These are phyloP conservation scores for Lasaia peninsularis DNA, from an alignment of 1,140 invertebrate genomes.

Conservation along the genomic window DNA sequence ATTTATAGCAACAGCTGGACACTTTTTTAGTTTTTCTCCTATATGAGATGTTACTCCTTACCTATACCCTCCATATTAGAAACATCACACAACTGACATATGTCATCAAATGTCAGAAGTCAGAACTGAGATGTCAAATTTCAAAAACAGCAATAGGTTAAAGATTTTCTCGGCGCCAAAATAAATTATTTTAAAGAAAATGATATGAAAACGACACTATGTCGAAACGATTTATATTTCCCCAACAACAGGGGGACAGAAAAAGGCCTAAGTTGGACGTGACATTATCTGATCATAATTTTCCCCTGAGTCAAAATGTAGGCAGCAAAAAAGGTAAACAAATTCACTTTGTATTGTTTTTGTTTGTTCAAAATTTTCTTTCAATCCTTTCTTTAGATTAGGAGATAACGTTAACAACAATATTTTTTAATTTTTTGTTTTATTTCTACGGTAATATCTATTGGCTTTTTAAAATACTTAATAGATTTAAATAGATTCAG, in stretches of 20 bases:
- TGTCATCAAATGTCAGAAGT: too few relatives aligned
- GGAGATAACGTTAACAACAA: neutral
- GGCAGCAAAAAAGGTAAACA: constrained; percentile 41
- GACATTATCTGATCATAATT: constrained; percentile 58
- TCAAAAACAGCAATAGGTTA: neutral
- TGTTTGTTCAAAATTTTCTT: neutral
- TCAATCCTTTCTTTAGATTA: neutral
- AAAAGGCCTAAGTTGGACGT: constrained; percentile 62
- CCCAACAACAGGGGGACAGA: constrained; percentile 47
- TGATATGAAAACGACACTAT: constrained; percentile 32
- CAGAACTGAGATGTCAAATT: neutral
- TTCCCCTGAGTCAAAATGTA: constrained; percentile 60
- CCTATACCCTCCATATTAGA: too few relatives aligned
- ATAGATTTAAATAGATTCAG: too few relatives aligned
- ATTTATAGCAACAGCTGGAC: too few relatives aligned
- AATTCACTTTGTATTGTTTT: neutral
- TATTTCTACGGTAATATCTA: too few relatives aligned
- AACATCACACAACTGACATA: too few relatives aligned
- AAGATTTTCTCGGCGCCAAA: constrained; percentile 13
- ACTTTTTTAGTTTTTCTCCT: too few relatives aligned
- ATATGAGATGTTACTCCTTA: too few relatives aligned
- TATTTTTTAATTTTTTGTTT: constrained; percentile 4
- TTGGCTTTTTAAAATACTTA: too few relatives aligned
- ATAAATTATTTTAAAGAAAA: constrained; percentile 20
- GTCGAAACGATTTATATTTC: constrained; percentile 56